A percentile compares a stretch with the other conserved stretches of the same genome.
Evolutionary conservation across 2,113 vertebrate genomes (phyloP).

Genomic region (Dromas ardeola): DNA sequence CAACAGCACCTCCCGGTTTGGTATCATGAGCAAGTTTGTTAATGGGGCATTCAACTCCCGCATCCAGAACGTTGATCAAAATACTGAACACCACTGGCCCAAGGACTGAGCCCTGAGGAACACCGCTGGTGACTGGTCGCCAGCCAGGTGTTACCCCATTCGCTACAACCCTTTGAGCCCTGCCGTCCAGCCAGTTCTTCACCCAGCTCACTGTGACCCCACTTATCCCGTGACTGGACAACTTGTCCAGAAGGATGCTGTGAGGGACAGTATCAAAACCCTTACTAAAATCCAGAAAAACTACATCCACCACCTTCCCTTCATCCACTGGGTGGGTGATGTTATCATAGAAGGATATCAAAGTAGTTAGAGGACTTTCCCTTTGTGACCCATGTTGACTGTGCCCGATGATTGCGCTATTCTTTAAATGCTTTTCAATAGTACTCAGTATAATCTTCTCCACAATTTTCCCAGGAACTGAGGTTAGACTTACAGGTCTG

Average conservation of each 20-base stretch:
- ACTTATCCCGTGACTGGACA: not conserved
- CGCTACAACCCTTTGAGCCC: not conserved
- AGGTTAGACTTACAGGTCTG: not conserved
- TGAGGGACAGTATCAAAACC: not conserved
- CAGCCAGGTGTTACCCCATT: not conserved
- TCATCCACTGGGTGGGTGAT: not conserved
- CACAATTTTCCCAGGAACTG: not conserved
- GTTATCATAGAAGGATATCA: not conserved
- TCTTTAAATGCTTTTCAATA: not conserved
- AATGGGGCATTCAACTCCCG: not conserved
- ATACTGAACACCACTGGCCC: not conserved
- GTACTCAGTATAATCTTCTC: not conserved
- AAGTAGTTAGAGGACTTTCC: not conserved
- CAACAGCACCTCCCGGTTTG: not conserved
- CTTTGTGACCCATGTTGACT: not conserved
- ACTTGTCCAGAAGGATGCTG: not conserved
- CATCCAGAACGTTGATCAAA: not conserved
- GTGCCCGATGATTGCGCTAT: not conserved
- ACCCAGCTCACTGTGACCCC: rapidly evolving
- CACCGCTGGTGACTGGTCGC: rapidly evolving
- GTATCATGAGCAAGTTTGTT: not conserved
- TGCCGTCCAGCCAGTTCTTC: rapidly evolving
- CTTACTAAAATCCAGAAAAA: not conserved
- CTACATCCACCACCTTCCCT: not conserved
- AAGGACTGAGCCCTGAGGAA: not conserved